A percentile compares a stretch with the other conserved stretches of the same genome.
phyloP scores from a whole-genome alignment of 2,113 vertebrate species.

The Notarius lentiginosus region DNA sequence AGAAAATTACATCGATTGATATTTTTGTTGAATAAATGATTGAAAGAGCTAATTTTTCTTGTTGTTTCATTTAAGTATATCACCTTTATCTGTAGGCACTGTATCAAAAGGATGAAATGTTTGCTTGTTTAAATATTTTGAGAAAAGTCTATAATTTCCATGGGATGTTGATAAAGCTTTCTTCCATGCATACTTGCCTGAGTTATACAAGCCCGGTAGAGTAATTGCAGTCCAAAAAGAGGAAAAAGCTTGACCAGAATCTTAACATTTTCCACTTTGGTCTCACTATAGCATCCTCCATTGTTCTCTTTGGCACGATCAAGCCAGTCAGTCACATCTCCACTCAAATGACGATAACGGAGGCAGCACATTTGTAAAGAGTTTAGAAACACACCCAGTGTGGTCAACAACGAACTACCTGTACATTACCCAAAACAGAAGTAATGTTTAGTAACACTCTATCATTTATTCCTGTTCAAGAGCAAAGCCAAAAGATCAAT shows the following conservation, averaged over 20 bases:
- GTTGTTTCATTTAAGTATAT: too few relatives aligned
- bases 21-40: too few relatives aligned
- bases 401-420: slow-evolving; percentile 74
- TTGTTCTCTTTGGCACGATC: slow-evolving; percentile 83
- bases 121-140: too few relatives aligned
- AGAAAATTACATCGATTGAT: too few relatives aligned
- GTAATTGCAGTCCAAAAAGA: slow-evolving; percentile 81
- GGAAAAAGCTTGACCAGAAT: slow-evolving; percentile 80
- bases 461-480: neutral
- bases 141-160: too few relatives aligned
- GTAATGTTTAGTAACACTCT: neutral
- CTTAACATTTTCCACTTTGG: slow-evolving; percentile 82
- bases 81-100: too few relatives aligned
- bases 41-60: too few relatives aligned
- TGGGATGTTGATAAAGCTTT: neutral
- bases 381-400: slow-evolving; percentile 76
- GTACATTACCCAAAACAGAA: slow-evolving; percentile 22
- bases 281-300: slow-evolving; percentile 78
- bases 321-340: slow-evolving; percentile 71
- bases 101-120: too few relatives aligned
- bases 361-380: slow-evolving; percentile 72
- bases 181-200: slow-evolving; percentile 72
- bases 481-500: neutral
- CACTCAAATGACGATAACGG: slow-evolving; percentile 65
- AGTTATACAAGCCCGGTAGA: slow-evolving; percentile 81